These are phyloP conservation scores for Sphaeridia pumilis DNA, from an alignment of 2,888 invertebrate species.

Conservation along the genomic window DNA sequence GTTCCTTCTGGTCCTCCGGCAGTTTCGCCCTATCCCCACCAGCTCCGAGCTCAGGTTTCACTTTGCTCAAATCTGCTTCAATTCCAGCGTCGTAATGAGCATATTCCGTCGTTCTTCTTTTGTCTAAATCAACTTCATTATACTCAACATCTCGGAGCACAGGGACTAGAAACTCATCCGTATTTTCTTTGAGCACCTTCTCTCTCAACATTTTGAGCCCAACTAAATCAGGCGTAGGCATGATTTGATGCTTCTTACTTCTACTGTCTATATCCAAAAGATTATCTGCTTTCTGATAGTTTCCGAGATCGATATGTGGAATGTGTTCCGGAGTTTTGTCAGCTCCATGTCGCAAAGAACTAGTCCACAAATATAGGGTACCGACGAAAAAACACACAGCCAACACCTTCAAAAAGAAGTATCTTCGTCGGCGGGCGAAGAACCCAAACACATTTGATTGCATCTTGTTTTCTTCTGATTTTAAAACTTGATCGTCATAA, in stretches of 20 bases:
- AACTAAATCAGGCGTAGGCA: background rate
- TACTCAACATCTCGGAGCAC: conserved; percentile 28
- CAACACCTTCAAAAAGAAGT: conserved; percentile 27
- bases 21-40: conserved; percentile 56
- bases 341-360: background rate
- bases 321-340: conserved; percentile 1
- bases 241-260: background rate
- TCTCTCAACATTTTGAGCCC: conserved; percentile 5
- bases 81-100: conserved; percentile 45
- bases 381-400: conserved; percentile 27
- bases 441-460: conserved; percentile 15
- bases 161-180: conserved; percentile 32
- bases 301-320: conserved; percentile 16
- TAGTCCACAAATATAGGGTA: conserved; percentile 30
- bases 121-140: conserved; percentile 25
- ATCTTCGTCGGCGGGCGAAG: conserved; percentile 26
- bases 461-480: conserved; percentile 4
- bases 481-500: background rate
- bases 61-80: conserved; percentile 51
- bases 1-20: conserved; percentile 51
- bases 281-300: conserved; percentile 20
- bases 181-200: conserved; percentile 22
- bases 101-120: conserved; percentile 3
- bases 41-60: conserved; percentile 59
- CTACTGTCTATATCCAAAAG: conserved; percentile 12